Conservation (phyloP, 1,140 invertebrate species). For the Bombus breviceps region DNA sequence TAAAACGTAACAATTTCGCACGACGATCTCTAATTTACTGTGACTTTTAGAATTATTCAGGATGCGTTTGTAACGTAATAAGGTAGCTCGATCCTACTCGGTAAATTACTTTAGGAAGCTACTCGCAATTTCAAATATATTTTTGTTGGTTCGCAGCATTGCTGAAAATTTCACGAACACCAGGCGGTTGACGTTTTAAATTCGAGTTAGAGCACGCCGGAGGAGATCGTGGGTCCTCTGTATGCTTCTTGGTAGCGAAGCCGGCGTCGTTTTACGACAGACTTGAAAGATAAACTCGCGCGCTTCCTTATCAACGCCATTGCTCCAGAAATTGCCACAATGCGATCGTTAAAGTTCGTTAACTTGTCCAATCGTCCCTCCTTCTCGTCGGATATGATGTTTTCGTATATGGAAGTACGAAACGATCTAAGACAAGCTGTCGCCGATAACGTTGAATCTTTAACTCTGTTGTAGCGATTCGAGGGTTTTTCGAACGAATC, state of each 20-base stretch:
- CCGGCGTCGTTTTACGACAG: slow-evolving; percentile 7
- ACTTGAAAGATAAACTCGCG: slow-evolving; percentile 2
- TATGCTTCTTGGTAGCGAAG: neutral
- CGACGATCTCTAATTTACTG: too few relatives aligned
- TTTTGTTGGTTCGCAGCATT: too few relatives aligned
- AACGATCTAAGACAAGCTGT: neutral
- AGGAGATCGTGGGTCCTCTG: neutral
- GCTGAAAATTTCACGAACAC: neutral
- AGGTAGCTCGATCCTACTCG: too few relatives aligned
- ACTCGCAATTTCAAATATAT: too few relatives aligned
- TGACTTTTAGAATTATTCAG: too few relatives aligned
- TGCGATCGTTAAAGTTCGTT: neutral
- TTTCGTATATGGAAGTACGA: neutral
- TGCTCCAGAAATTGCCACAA: neutral
- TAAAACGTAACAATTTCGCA: too few relatives aligned
- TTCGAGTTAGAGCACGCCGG: neutral
- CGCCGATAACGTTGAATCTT: too few relatives aligned
- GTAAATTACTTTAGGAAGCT: too few relatives aligned
- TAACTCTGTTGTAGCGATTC: too few relatives aligned
- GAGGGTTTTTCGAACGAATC: too few relatives aligned
- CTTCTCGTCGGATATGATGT: neutral
- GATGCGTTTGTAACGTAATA: too few relatives aligned
- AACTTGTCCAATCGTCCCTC: neutral
- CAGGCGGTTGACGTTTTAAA: neutral
- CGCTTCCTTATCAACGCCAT: neutral